A percentile compares a stretch with the other conserved stretches of the same genome.
Evolutionary conservation across 2,888 invertebrate species (phyloP).

Genomic region (Periphyllus acericola): DNA sequence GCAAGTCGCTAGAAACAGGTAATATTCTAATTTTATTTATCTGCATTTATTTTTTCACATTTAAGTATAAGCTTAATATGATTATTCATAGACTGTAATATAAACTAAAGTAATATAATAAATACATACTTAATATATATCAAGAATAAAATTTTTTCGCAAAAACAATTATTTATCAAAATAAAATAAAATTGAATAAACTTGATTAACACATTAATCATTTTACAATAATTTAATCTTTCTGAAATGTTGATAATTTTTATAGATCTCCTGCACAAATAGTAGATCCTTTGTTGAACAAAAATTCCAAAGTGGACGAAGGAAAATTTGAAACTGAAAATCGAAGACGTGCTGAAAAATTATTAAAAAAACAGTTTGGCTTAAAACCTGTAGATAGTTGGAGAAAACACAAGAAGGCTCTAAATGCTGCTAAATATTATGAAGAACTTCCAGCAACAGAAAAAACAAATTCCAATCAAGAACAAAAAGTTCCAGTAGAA

Average conservation of each 20-base stretch:
- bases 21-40: background rate
- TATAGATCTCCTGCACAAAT: slow-evolving; percentile 38
- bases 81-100: background rate
- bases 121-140: background rate
- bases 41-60: background rate
- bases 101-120: background rate
- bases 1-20: slow-evolving; percentile 56
- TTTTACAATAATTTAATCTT: background rate
- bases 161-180: background rate
- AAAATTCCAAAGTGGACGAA: slow-evolving; percentile 43
- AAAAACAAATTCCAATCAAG: slow-evolving; percentile 29
- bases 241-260: background rate
- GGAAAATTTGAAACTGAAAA: slow-evolving; percentile 57
- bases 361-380: slow-evolving; percentile 56
- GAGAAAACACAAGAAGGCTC: slow-evolving; percentile 59
- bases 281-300: slow-evolving; percentile 23
- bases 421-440: slow-evolving; percentile 56
- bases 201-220: background rate
- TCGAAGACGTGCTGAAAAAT: slow-evolving; percentile 55
- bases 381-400: slow-evolving; percentile 56
- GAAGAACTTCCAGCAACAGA: slow-evolving; percentile 44
- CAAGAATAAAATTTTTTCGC: background rate
- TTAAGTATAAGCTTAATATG: background rate
- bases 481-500: slow-evolving; percentile 37
- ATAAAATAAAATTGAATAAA: background rate